Percentiles rank a stretch among this genome's conserved stretches.
These are phyloP conservation scores for Montipora foliosa DNA, from an alignment of 64 coral and sea anemone species.

Conservation along the genomic window DNA sequence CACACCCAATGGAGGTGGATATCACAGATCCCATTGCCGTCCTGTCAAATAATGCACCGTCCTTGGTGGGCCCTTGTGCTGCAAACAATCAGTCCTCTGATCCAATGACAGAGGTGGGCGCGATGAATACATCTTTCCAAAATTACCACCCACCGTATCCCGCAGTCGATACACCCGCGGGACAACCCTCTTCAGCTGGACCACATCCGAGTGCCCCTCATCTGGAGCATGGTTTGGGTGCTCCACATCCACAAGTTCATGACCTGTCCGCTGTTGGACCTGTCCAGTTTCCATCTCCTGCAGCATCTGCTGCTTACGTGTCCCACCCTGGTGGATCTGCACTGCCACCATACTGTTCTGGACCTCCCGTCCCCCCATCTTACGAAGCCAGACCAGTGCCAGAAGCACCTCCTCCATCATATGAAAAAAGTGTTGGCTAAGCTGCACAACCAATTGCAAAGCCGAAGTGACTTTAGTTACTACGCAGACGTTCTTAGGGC, in stretches of 20 bases:
- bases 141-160: not conserved
- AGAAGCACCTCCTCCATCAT: not conserved
- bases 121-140: not conserved
- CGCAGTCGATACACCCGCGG: not conserved
- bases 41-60: not conserved
- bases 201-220: not conserved
- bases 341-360: not conserved
- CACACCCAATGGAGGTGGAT: conserved; percentile 69
- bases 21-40: conserved; percentile 73
- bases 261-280: not conserved
- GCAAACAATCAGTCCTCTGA: not conserved
- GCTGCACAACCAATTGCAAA: not conserved
- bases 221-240: not conserved
- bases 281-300: not conserved
- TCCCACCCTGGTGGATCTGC: not conserved
- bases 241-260: not conserved
- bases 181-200: not conserved
- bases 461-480: too few relatives aligned
- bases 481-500: not conserved
- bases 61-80: too few relatives aligned
- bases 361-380: not conserved
- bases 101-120: not conserved
- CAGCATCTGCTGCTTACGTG: not conserved
- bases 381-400: not conserved
- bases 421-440: not conserved